These are phyloP conservation scores for Eciton burchellii DNA, from an alignment of 1,140 invertebrate species.

Conservation along the genomic window DNA sequence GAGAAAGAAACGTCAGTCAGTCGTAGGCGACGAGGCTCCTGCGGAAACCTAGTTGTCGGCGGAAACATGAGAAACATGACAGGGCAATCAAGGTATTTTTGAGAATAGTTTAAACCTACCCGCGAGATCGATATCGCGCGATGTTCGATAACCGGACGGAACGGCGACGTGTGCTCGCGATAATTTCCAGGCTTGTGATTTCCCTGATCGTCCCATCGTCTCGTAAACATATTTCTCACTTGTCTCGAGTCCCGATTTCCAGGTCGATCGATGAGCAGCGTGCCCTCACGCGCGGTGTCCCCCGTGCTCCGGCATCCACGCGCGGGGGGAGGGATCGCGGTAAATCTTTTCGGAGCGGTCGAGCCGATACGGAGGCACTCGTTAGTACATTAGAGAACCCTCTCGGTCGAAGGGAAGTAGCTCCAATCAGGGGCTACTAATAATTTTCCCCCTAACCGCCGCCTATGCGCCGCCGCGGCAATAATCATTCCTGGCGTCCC, in stretches of 20 bases:
- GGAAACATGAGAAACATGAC: too few relatives aligned
- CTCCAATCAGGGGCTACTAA: conserved; percentile 82
- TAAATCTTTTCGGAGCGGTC: conserved; percentile 75
- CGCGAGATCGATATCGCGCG: too few relatives aligned
- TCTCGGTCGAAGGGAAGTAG: conserved; percentile 77
- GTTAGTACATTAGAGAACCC: conserved; percentile 79
- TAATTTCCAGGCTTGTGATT: background rate
- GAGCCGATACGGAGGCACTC: conserved; percentile 66
- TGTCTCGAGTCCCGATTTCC: background rate
- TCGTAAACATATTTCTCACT: background rate
- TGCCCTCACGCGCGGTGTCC: background rate
- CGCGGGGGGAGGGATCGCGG: conserved; percentile 43
- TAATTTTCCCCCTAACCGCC: conserved; percentile 79
- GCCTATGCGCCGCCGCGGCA: conserved; percentile 68
- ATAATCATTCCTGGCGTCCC: conserved; percentile 80
- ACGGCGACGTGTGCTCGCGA: too few relatives aligned
- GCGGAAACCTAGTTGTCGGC: too few relatives aligned
- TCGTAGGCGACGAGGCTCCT: too few relatives aligned
- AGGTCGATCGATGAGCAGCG: background rate
- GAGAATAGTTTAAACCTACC: too few relatives aligned
- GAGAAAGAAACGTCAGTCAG: too few relatives aligned
- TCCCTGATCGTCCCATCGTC: background rate
- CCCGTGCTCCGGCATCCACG: background rate
- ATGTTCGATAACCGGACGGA: too few relatives aligned
- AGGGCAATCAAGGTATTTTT: too few relatives aligned